Percentiles rank a stretch among this genome's conserved stretches.
phyloP scores from a whole-genome alignment of 1,140 invertebrate species.

The Cotesia typhae region DNA sequence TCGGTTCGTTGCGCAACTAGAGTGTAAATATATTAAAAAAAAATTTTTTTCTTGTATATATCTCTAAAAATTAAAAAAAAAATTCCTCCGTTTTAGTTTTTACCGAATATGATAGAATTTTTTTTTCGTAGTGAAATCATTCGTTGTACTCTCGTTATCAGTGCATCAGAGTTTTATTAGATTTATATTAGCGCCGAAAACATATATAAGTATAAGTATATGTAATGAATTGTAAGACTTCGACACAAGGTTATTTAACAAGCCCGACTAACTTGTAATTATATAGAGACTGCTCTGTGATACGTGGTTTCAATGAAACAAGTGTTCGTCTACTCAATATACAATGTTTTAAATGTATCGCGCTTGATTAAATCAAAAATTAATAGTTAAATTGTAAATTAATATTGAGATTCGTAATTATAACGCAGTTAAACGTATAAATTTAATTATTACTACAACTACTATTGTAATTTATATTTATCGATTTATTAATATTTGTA shows the following conservation, averaged over 20 bases:
- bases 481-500: slow-evolving; percentile 34
- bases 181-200: slow-evolving; percentile 40
- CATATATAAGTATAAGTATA: slow-evolving; percentile 32
- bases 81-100: no score
- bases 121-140: no score
- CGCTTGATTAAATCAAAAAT: slow-evolving; percentile 14
- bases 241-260: slow-evolving; percentile 44
- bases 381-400: slow-evolving; percentile 7
- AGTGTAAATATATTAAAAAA: no score
- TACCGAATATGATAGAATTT: no score
- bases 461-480: slow-evolving; percentile 28
- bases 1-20: no score
- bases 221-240: slow-evolving; percentile 45
- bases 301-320: slow-evolving; percentile 48
- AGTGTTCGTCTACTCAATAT: slow-evolving; percentile 38
- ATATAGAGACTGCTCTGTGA: slow-evolving; percentile 53
- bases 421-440: background rate
- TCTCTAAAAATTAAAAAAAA: no score
- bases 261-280: slow-evolving; percentile 41
- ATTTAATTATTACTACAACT: background rate
- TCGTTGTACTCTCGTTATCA: no score
- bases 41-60: no score
- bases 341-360: slow-evolving; percentile 30
- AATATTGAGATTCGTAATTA: slow-evolving; percentile 9
- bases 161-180: slow-evolving; percentile 42